These are phyloP conservation scores for Bombylius major DNA, from an alignment of 2,888 invertebrate genomes.

Conservation along the genomic window DNA sequence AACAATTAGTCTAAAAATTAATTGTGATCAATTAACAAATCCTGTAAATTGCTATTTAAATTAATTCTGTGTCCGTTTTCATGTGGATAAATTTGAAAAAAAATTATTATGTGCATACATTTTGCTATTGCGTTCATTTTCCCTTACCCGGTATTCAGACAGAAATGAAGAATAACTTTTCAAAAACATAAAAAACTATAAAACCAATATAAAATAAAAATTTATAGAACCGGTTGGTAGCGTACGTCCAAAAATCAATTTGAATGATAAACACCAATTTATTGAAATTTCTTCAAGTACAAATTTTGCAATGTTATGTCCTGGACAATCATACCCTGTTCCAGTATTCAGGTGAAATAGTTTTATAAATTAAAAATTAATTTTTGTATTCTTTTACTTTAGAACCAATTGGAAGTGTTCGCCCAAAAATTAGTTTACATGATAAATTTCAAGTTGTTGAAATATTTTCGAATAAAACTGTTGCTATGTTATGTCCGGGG, in stretches of 20 bases:
- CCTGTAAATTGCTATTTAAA: too few relatives aligned
- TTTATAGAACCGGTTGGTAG: conserved; percentile 41
- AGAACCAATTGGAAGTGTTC: conserved; percentile 41
- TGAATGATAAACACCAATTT: conserved; percentile 49
- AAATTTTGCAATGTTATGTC: conserved; percentile 54
- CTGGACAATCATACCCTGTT: conserved; percentile 63
- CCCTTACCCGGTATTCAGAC: too few relatives aligned
- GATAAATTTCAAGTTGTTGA: conserved; percentile 35
- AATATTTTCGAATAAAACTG: not conserved
- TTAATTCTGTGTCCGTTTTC: too few relatives aligned
- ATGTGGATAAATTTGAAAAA: too few relatives aligned
- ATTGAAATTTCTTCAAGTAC: conserved; percentile 37
- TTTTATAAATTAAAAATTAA: not conserved
- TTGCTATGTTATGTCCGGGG: conserved; percentile 54
- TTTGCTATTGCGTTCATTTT: too few relatives aligned
- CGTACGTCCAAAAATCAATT: conserved; percentile 52
- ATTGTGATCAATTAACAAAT: too few relatives aligned
- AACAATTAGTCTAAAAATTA: too few relatives aligned
- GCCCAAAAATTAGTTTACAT: conserved; percentile 48
- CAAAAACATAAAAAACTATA: too few relatives aligned
- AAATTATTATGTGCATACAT: too few relatives aligned
- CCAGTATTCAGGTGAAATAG: conserved; percentile 50
- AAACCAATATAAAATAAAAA: too few relatives aligned
- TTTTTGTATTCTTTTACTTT: not conserved
- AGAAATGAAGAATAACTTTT: too few relatives aligned